These are phyloP conservation scores for Oceanodroma leucorhoa DNA, from an alignment of 2,797 vertebrate species.

Conservation along the genomic window DNA sequence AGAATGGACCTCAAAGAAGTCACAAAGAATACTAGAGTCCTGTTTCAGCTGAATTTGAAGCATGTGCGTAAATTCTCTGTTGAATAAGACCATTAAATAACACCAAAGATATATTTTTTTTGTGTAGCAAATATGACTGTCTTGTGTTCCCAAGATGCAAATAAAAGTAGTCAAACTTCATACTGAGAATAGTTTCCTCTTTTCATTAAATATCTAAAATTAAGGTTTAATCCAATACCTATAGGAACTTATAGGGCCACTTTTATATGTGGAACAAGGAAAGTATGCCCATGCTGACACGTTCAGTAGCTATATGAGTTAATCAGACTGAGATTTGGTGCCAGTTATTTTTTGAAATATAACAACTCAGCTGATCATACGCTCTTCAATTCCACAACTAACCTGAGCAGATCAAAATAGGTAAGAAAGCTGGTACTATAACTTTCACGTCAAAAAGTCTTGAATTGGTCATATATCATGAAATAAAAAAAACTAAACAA, in stretches of 20 bases:
- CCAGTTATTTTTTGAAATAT: neutral
- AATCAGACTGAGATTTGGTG: neutral
- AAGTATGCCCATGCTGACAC: neutral
- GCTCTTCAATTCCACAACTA: neutral
- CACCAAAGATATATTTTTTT: neutral
- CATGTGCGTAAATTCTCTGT: neutral
- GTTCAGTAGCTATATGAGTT: neutral
- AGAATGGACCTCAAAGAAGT: neutral
- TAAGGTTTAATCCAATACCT: neutral
- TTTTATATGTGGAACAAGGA: neutral
- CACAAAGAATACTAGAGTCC: neutral
- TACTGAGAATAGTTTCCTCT: neutral
- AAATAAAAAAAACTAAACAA: neutral
- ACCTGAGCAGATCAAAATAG: neutral
- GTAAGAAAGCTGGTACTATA: neutral
- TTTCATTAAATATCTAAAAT: neutral
- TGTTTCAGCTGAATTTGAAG: neutral
- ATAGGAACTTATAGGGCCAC: neutral
- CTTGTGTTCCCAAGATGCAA: neutral
- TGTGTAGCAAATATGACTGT: neutral
- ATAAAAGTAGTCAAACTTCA: neutral
- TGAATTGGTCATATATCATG: neutral
- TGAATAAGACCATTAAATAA: neutral
- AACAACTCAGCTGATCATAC: neutral
- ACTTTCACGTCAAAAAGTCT: slow-evolving; percentile 4